phyloP scores from a whole-genome alignment of 2,888 invertebrate species.

The Fabriciana adippe region DNA sequence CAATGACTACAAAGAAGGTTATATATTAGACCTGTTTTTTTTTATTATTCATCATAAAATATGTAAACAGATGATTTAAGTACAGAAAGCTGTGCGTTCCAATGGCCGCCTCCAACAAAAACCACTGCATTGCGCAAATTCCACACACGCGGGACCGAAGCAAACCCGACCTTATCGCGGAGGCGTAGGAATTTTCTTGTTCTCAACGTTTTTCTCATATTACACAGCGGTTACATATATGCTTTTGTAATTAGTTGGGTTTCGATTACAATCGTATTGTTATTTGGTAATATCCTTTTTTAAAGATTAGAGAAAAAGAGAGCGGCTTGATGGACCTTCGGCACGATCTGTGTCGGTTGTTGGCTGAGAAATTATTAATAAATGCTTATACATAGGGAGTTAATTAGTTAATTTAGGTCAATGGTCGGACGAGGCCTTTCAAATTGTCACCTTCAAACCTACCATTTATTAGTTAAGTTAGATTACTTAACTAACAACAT shows the following conservation, averaged over 20 bases:
- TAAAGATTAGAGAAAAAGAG: conserved; percentile 25
- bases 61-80: conserved; percentile 8
- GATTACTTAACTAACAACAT: no score
- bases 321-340: conserved; percentile 28
- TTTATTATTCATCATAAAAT: background rate
- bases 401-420: no score
- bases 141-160: background rate
- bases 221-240: conserved; percentile 34
- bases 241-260: conserved; percentile 41
- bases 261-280: conserved; percentile 49
- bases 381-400: no score
- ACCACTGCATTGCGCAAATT: conserved; percentile 20
- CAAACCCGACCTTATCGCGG: conserved; percentile 10
- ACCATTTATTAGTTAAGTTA: no score
- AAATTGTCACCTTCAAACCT: no score
- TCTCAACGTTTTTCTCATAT: conserved; percentile 24
- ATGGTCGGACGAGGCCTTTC: no score
- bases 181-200: conserved; percentile 6
- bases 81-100: conserved; percentile 18
- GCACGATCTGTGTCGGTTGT: conserved; percentile 9
- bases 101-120: conserved; percentile 17
- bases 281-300: conserved; percentile 50
- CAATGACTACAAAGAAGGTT: no score
- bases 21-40: no score
- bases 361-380: conserved; percentile 1